phyloP scores from a whole-genome alignment of 2,797 vertebrate genomes.

The Lophotriccus pileatus region DNA sequence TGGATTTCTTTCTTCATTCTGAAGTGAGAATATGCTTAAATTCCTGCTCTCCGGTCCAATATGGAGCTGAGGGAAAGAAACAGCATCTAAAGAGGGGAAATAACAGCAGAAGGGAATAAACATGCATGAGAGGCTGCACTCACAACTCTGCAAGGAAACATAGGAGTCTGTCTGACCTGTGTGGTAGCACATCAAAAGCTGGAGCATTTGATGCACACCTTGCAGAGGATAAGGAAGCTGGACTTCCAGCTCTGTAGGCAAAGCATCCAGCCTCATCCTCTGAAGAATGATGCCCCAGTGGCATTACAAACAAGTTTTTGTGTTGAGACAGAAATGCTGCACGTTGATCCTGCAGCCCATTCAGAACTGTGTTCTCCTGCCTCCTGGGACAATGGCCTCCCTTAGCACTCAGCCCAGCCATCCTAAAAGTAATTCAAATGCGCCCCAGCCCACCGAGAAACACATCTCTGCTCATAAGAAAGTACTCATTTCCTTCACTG shows the following conservation, averaged over 20 bases:
- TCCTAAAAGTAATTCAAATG: neutral
- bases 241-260: neutral
- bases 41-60: neutral
- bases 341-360: neutral
- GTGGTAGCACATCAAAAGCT: neutral
- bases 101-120: neutral
- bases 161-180: neutral
- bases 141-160: fast-evolving
- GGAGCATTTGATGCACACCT: neutral
- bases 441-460: neutral
- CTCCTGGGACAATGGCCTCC: neutral
- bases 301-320: neutral
- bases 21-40: neutral
- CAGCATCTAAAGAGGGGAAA: neutral
- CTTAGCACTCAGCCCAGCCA: neutral
- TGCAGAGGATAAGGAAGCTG: neutral
- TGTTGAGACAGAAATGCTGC: neutral
- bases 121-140: neutral
- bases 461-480: neutral
- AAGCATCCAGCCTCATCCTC: neutral
- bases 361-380: neutral
- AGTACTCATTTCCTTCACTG: neutral
- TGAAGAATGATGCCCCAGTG: neutral
- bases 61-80: neutral
- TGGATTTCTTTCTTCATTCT: neutral